Conservation (phyloP, 2,888 invertebrate species). For the Calliphora vomitoria region DNA sequence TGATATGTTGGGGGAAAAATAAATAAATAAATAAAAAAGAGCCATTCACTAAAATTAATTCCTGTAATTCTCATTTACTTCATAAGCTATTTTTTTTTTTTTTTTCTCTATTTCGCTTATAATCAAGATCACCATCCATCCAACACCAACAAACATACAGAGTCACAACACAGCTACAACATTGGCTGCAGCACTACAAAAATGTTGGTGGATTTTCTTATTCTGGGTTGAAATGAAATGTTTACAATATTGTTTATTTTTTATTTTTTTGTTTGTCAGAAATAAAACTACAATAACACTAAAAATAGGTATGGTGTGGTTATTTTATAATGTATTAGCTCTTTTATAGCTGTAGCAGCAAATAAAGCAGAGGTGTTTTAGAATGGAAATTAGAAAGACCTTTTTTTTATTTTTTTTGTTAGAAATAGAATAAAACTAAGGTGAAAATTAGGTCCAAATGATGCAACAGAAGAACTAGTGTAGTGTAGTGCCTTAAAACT, state of each 20-base stretch:
- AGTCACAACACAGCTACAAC: neutral
- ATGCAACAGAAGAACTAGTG: too few relatives aligned
- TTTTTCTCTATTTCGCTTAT: neutral
- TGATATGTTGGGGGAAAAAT: neutral
- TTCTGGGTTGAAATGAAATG: conserved; percentile 36
- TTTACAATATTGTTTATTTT: conserved; percentile 29
- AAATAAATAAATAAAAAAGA: neutral
- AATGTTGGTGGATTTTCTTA: neutral
- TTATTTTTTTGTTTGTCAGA: neutral
- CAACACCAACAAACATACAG: neutral
- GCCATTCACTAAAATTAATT: conserved; percentile 39
- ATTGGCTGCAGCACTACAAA: neutral
- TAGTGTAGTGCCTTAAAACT: too few relatives aligned
- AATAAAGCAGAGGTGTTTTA: conserved; percentile 4
- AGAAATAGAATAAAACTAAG: too few relatives aligned
- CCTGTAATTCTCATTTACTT: conserved; percentile 53
- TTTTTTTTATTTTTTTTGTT: too few relatives aligned
- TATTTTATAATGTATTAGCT: conserved; percentile 23
- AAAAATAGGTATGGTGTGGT: conserved; percentile 46
- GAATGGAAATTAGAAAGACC: neutral
- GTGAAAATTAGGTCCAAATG: too few relatives aligned
- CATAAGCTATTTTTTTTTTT: conserved; percentile 19
- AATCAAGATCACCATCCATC: conserved; percentile 38
- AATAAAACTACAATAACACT: conserved; percentile 29
- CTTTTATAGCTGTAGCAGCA: neutral